Percentiles rank a stretch among this genome's conserved stretches.
Evolutionary conservation across 2,797 vertebrate genomes (phyloP).

Genomic region (Spinibarbus caldwelli): DNA sequence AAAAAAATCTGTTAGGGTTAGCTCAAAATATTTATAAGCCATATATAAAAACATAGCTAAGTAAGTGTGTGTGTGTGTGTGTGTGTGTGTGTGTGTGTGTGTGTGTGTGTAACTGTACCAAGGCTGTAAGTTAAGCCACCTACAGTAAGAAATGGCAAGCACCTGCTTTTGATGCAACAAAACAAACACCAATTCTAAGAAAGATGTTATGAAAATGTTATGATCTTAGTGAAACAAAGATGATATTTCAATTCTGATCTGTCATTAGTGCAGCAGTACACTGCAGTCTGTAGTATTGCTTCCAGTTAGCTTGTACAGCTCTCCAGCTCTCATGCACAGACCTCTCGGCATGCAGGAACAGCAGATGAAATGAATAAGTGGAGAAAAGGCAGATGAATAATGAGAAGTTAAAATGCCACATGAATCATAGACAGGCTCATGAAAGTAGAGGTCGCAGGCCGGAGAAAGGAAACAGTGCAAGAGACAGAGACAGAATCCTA

Average conservation of each 20-base stretch:
- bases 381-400: slow-evolving; percentile 31
- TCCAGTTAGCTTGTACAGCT: slow-evolving; percentile 5
- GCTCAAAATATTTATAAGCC: not conserved
- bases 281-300: not conserved
- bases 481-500: not conserved
- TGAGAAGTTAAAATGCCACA: slow-evolving; percentile 37
- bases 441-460: not conserved
- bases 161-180: not conserved
- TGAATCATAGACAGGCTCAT: not conserved
- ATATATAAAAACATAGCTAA: not conserved
- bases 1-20: not conserved
- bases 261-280: slow-evolving; percentile 1
- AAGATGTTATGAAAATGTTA: not conserved
- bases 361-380: slow-evolving; percentile 2
- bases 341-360: slow-evolving; percentile 9
- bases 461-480: not conserved
- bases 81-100: not conserved
- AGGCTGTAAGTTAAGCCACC: not conserved
- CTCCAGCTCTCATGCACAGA: not conserved
- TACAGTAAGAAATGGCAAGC: not conserved
- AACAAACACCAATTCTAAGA: not conserved
- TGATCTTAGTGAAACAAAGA: not conserved
- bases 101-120: not conserved
- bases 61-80: not conserved
- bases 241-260: slow-evolving; percentile 1